Base-by-base conservation (phyloP, 2,113 vertebrate genomes). In the Dasypus novemcinctus region DNA sequence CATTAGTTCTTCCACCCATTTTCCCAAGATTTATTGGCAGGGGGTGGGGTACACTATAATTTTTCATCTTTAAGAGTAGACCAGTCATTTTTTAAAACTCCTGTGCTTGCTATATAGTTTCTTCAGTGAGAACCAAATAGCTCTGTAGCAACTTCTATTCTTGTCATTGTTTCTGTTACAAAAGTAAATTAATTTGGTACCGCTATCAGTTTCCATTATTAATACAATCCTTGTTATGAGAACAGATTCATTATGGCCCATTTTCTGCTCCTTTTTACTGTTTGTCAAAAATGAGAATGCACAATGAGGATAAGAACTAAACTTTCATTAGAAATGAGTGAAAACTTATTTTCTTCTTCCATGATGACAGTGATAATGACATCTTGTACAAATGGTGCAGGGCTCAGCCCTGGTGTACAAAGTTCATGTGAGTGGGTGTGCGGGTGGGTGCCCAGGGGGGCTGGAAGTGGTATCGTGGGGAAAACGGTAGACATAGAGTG, bases 251-350 rank as follows among this genome's bases (percentile, higher is more conserved):
- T 71, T 94, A 96, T 93, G 68, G 8, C 33, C 49, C 79, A 36
- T 66, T 91, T 97, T 96, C 80, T 46, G 72, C 31, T 87, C 31
- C 6, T 84, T 86, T 69, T 52, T 81, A 78, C 5, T 18, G 46
- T 96, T 93, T 96, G 64, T 93, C 69, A 94, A 90, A 92, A 85
- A 68, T 29, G 43, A 91, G 29, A 7, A n/a, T 95, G 36, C 33
- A n/a, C 52, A 94, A 9, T 93, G 69, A 46, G 57, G 68, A 29
- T 90, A 95, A 89, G 1, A 78, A 87, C 41, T 9, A 46, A 87
- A 61, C 18, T 96, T 83, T 91, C 41, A 87, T 76, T 93, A 91
- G 66, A 90, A 95, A 63, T 69, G 64, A 64, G 15, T 96, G 74
- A 95, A 69, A 94, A 93, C 52, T 79, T 92, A 0, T 76, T 78